Base-by-base conservation (phyloP, 1,140 invertebrate genomes). In the Helicoverpa armigera region DNA sequence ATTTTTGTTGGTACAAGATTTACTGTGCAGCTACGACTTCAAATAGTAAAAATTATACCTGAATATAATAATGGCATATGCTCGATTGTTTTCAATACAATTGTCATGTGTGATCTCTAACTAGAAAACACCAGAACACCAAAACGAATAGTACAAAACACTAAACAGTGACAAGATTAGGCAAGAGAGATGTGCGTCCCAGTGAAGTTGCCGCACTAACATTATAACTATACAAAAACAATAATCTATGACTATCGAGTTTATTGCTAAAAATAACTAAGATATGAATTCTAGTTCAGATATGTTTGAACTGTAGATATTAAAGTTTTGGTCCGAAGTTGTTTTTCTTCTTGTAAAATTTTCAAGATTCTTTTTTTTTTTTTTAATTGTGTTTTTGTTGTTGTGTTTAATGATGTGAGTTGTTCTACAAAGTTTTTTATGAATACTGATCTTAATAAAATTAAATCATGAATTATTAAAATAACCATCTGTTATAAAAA, bases 261-360 rank as follows among this genome's bases (percentile, higher is more conserved):
- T 90, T 93, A 92, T 91, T 92, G 92, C 92, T 92, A 92, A 83
- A 82, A 84, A 82, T 88, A 81, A 74, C 58, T 86, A 78, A 90
- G 92, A 93, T 93, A 93, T 93, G 92, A 88, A 83, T 85, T 82
- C 79, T 78, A 82, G 85, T 88, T 85, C 86, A 93, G 92, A 93
- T 93, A 93, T 93, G 92, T 88, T 87, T 54, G 79, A 89, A 88
- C 88, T 88, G 78, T 88, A 87, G 84, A 84, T 88, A 89, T 86
- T 83, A 85, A 54, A 84, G 84, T 88, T 84, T 93, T 93, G 92
- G 92, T 92, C 92, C 92, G 81, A 93, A 90, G 75, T 86, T 79
- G 29, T 58, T 73, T 76, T 79, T 23, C 50, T 69, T 23, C 50
- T 23, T 23, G 23, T 16, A 35, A 61, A 60, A 73, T 54, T 63